Evolutionary conservation across 2,113 vertebrate genomes (phyloP).

Genomic region (Carollia perspicillata): DNA sequence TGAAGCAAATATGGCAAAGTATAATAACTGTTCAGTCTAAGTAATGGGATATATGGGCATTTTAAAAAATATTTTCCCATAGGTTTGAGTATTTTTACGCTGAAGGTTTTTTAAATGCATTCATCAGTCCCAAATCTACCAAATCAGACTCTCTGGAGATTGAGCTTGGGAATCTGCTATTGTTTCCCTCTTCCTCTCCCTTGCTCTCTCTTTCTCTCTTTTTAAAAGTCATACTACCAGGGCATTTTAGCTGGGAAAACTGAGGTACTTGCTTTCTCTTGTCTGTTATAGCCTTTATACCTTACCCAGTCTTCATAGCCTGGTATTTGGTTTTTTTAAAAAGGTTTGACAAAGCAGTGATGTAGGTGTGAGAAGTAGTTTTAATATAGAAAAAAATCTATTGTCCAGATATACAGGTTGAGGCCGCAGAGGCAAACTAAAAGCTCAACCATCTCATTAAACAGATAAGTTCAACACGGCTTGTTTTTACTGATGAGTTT

Average conservation of each 20-base stretch:
- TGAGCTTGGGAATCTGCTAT: neutral
- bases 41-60: neutral
- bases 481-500: neutral
- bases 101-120: neutral
- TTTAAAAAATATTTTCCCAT: neutral
- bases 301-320: neutral
- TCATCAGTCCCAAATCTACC: neutral
- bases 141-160: neutral
- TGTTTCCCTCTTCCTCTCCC: neutral
- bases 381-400: neutral
- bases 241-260: neutral
- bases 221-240: neutral
- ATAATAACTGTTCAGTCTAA: conserved; percentile 8
- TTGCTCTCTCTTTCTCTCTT: neutral
- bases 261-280: neutral
- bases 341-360: neutral
- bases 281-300: neutral
- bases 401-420: neutral
- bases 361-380: neutral
- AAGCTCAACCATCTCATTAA: conserved; percentile 6
- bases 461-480: neutral
- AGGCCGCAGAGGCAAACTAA: neutral
- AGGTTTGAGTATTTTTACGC: neutral
- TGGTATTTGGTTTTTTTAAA: no score
- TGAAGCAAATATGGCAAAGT: neutral